Conservation (phyloP, 2,113 vertebrate genomes). For the Hemiscyllium ocellatum region DNA sequence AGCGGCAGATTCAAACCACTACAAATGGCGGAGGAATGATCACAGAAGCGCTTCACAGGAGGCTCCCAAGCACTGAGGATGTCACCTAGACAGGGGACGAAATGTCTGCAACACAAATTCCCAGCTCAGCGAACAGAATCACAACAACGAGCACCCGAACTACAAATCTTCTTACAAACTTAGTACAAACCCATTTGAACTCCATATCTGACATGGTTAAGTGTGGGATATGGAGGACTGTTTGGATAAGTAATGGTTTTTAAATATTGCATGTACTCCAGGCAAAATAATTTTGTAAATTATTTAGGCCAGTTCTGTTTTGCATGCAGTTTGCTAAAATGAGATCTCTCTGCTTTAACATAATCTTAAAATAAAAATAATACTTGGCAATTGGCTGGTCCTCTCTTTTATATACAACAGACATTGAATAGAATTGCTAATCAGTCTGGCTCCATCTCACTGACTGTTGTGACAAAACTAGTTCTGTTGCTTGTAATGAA, state of each 20-base stretch:
- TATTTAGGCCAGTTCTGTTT: neutral
- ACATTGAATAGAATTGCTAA: neutral
- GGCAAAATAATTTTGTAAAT: neutral
- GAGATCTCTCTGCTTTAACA: neutral
- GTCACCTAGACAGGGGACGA: too few relatives aligned
- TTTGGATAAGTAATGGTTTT: neutral
- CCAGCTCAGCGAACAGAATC: too few relatives aligned
- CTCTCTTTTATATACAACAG: neutral
- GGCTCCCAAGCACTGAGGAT: too few relatives aligned
- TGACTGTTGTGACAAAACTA: neutral
- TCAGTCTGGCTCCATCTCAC: neutral
- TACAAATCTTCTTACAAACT: too few relatives aligned
- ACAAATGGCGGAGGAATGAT: too few relatives aligned
- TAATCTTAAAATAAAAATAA: neutral
- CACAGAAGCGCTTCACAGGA: too few relatives aligned
- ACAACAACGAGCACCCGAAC: too few relatives aligned
- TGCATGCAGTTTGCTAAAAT: neutral
- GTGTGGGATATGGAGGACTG: too few relatives aligned
- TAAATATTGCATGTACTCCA: neutral
- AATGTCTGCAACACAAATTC: too few relatives aligned
- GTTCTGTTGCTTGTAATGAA: neutral
- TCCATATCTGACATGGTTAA: neutral
- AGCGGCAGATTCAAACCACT: too few relatives aligned
- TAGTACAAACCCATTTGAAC: neutral
- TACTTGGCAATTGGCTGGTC: neutral